phyloP scores from a whole-genome alignment of 2,888 invertebrate species.

The Galerucella nymphaeae region DNA sequence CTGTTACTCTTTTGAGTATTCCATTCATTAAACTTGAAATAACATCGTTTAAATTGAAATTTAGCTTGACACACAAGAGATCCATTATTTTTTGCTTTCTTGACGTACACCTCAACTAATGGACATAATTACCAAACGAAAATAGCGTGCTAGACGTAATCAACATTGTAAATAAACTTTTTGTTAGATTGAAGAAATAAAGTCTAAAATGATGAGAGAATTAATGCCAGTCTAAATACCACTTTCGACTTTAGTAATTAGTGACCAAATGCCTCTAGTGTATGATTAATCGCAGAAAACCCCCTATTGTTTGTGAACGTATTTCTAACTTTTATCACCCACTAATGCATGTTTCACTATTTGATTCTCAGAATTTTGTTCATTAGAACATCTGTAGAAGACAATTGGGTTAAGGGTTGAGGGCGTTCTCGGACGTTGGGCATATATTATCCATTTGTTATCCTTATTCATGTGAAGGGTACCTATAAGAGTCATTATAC shows the following conservation, averaged over 20 bases:
- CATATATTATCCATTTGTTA: slow-evolving; percentile 9
- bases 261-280: slow-evolving; percentile 46
- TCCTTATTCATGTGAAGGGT: slow-evolving; percentile 6
- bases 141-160: slow-evolving; percentile 42
- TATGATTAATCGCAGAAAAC: slow-evolving; percentile 49
- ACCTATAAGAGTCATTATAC: background rate
- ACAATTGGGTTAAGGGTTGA: slow-evolving; percentile 30
- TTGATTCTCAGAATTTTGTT: slow-evolving; percentile 37
- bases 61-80: slow-evolving; percentile 42
- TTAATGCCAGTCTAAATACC: slow-evolving; percentile 41
- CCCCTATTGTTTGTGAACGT: slow-evolving; percentile 41
- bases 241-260: slow-evolving; percentile 50
- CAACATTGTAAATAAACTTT: slow-evolving; percentile 46
- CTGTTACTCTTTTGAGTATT: background rate
- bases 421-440: slow-evolving; percentile 13
- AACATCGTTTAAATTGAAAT: slow-evolving; percentile 34
- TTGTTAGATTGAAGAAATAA: slow-evolving; percentile 40
- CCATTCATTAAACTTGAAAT: background rate
- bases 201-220: slow-evolving; percentile 38
- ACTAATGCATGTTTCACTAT: slow-evolving; percentile 28
- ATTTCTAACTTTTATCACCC: slow-evolving; percentile 44
- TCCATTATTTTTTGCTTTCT: slow-evolving; percentile 44
- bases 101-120: slow-evolving; percentile 42
- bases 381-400: slow-evolving; percentile 44
- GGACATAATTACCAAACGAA: slow-evolving; percentile 42